phyloP scores from a whole-genome alignment of 2,888 invertebrate genomes.

The Xestobium rufovillosum region DNA sequence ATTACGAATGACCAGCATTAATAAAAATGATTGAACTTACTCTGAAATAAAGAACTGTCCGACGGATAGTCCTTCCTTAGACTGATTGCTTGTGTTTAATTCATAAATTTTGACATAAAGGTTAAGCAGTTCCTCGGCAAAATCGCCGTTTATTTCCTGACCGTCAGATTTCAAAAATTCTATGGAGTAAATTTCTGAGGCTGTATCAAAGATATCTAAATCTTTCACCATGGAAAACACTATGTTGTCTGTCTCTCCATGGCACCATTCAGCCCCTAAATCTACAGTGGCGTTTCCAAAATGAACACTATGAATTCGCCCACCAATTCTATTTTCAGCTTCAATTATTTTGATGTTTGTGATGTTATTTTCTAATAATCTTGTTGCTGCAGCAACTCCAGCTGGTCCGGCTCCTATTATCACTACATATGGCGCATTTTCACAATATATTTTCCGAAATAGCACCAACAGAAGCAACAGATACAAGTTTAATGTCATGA shows the following conservation, averaged over 20 bases:
- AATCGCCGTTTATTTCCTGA: conserved; percentile 12
- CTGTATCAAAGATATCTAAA: conserved; percentile 19
- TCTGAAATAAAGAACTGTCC: no score
- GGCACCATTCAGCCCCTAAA: conserved; percentile 30
- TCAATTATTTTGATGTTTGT: conserved; percentile 41
- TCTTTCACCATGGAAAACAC: conserved; percentile 27
- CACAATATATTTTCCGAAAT: no score
- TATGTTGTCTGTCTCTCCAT: conserved; percentile 27
- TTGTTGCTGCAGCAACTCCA: conserved; percentile 50
- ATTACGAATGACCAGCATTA: no score
- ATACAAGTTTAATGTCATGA: no score
- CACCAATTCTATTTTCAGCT: conserved; percentile 30
- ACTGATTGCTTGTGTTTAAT: no score
- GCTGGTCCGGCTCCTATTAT: conserved; percentile 51
- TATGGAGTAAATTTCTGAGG: no score
- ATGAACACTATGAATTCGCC: conserved; percentile 24
- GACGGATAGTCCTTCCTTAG: no score
- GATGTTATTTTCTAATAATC: conserved; percentile 43
- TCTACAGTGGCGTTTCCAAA: conserved; percentile 23
- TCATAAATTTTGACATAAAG: no score
- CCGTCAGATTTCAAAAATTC: no score
- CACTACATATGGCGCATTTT: conserved; percentile 36
- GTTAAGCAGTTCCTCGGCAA: no score
- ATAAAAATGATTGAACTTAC: no score
- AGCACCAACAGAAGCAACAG: no score